Percentiles rank a stretch among this genome's conserved stretches.
These are phyloP conservation scores for Acipenser ruthenus DNA, from an alignment of 2,797 vertebrate genomes.

Conservation along the genomic window DNA sequence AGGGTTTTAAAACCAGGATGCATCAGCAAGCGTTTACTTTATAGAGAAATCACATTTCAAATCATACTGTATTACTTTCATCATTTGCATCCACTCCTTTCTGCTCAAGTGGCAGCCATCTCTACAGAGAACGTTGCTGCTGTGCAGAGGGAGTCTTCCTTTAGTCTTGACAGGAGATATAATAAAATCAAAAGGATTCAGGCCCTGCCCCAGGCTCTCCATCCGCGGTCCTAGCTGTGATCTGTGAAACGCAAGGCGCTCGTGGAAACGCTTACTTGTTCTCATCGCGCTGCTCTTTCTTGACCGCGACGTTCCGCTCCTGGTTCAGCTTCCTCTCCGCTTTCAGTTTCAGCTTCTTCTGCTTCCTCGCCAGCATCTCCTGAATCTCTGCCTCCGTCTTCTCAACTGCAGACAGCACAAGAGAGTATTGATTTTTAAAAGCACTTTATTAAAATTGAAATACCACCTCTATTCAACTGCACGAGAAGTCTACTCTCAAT, in stretches of 20 bases:
- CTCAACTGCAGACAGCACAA: conserved; percentile 36
- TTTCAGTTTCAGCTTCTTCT: conserved; percentile 64
- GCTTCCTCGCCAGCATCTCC: conserved; percentile 65
- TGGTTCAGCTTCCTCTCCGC: conserved; percentile 60
- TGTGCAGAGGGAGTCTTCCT: too few relatives aligned
- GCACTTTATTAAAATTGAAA: background rate
- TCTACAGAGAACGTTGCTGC: too few relatives aligned
- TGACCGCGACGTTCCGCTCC: conserved; percentile 61
- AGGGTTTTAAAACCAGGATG: too few relatives aligned
- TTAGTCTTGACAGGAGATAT: too few relatives aligned
- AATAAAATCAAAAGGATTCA: too few relatives aligned
- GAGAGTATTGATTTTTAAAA: background rate
- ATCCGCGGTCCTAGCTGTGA: background rate
- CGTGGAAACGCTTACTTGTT: conserved; percentile 53
- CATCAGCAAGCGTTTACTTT: too few relatives aligned
- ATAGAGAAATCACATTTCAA: too few relatives aligned
- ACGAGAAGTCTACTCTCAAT: background rate
- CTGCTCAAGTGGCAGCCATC: too few relatives aligned
- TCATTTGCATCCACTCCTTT: too few relatives aligned
- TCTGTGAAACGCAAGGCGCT: background rate
- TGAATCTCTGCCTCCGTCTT: conserved; percentile 74
- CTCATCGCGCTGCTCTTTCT: conserved; percentile 54
- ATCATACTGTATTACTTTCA: too few relatives aligned
- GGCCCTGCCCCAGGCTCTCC: too few relatives aligned
- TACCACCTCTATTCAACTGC: fast-evolving